Percentiles rank a stretch among this genome's conserved stretches.
These are phyloP conservation scores for Chrysoperla carnea DNA, from an alignment of 1,140 invertebrate genomes.

Conservation along the genomic window DNA sequence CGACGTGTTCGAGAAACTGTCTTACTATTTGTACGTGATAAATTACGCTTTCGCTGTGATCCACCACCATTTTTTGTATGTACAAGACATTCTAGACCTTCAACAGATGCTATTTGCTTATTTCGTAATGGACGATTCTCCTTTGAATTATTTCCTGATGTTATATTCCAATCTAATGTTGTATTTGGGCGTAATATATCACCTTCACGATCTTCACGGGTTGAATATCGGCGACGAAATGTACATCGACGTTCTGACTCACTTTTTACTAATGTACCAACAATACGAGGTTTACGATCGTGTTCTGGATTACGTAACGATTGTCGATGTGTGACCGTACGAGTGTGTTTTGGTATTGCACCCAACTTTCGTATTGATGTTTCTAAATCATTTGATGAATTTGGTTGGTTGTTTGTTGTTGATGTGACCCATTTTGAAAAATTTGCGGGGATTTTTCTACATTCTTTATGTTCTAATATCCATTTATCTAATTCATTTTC, in stretches of 20 bases:
- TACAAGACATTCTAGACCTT: conserved; percentile 19
- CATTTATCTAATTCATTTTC: too few species aligned
- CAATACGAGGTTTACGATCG: not conserved
- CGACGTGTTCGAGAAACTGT: not conserved
- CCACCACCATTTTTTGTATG: conserved; percentile 3
- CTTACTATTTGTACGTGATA: conserved; percentile 5
- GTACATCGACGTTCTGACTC: conserved; percentile 13
- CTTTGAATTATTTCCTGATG: conserved; percentile 4
- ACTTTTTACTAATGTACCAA: conserved; percentile 11
- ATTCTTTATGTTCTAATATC: not conserved
- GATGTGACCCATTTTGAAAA: too few species aligned
- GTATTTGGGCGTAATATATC: conserved; percentile 7
- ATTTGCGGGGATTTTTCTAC: conserved; percentile 19
- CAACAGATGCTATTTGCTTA: conserved; percentile 9
- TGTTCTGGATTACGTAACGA: conserved; percentile 5
- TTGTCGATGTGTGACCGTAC: conserved; percentile 13
- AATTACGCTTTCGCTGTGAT: conserved; percentile 3
- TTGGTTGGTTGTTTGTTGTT: too few species aligned
- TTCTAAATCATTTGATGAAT: conserved; percentile 11
- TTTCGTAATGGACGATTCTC: conserved; percentile 11
- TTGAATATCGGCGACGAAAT: not conserved
- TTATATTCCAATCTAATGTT: not conserved
- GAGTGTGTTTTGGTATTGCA: conserved; percentile 50
- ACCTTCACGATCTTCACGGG: too few species aligned
- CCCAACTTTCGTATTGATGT: conserved; percentile 34